Evolutionary conservation across 2,888 invertebrate genomes (phyloP), one percentile per base, ranked within the genome.

Genomic region (Endotricha flammealis): DNA sequence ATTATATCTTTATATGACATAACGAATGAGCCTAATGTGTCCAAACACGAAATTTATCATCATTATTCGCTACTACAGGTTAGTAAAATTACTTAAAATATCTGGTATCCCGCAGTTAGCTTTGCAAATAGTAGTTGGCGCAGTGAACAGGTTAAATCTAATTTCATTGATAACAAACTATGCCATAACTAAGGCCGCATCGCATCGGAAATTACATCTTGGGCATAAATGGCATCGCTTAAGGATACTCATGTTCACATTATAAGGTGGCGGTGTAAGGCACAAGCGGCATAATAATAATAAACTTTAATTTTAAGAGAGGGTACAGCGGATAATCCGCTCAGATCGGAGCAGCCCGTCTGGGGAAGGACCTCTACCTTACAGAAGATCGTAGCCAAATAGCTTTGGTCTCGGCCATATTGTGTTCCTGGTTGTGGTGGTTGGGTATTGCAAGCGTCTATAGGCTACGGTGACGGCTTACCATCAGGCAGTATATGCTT

Each of bases 161-260:
- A 60, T 59, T 63, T 51, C 56, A 60, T 70, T 63, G 63, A 57
- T 63, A 58, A 53, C 55, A 48, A 48, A 47, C 49, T 27, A 38
- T 47, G 38, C 46, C 32, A 41, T 39, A 36, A 32, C 46, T 38
- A 39, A 49, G 31, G 42, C 58, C 43, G 61, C 37, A 57, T 54
- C 61, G 58, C 66, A 74, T 78, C 72, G 73, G 69, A 74, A 76
- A 80, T 79, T 79, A 63, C 72, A 74, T 79, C 74, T 73, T 57
- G 50, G 32, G 58, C 61, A 52, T 69, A 74, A 77, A 76, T 64
- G 65, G 64, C 64, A 61, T 60, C 69, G 61, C 62, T 72, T 66
- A 64, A 59, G 59, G 56, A 57, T 57, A 50, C 56, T 61, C 59
- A 59, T 57, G 64, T 68, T 66, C 68, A 62, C 64, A 69, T 70